These are phyloP conservation scores for Pristionchus exspectatus DNA, from an alignment of 2,888 invertebrate genomes.

Conservation along the genomic window DNA sequence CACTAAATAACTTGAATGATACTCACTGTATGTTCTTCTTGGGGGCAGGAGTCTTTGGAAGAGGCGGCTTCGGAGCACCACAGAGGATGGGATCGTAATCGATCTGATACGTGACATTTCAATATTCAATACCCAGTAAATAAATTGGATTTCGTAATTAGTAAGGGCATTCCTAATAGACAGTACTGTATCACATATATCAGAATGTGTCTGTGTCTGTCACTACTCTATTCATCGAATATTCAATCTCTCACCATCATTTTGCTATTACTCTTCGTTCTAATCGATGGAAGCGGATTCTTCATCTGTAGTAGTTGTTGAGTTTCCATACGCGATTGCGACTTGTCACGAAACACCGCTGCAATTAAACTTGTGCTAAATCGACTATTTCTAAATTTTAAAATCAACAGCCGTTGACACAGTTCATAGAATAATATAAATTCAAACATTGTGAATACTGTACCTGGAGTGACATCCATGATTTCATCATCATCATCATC, in stretches of 20 bases:
- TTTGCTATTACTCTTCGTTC: not conserved
- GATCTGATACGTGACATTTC: not conserved
- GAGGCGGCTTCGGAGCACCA: not conserved
- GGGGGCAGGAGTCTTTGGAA: constrained; percentile 34
- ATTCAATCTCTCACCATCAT: not conserved
- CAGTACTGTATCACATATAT: too few species aligned
- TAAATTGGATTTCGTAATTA: too few species aligned
- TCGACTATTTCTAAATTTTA: not conserved
- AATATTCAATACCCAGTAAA: not conserved
- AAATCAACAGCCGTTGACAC: not conserved
- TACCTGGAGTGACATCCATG: constrained; percentile 18
- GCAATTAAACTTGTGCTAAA: not conserved
- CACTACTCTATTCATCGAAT: not conserved
- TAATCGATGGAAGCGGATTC: not conserved
- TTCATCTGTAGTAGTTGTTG: not conserved
- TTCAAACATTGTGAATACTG: not conserved
- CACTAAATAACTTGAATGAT: not conserved
- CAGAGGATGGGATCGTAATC: constrained; percentile 5
- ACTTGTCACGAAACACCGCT: not conserved
- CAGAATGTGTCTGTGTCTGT: not conserved
- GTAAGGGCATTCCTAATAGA: too few species aligned
- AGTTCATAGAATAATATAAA: not conserved
- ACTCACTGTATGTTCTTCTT: constrained; percentile 16
- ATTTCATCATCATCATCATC: constrained; percentile 2
- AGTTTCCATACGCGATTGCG: not conserved